Evolutionary conservation across 2,888 invertebrate genomes (phyloP), one percentile per base, ranked within the genome.

Genomic region (Cryptocheilus praepositus): DNA sequence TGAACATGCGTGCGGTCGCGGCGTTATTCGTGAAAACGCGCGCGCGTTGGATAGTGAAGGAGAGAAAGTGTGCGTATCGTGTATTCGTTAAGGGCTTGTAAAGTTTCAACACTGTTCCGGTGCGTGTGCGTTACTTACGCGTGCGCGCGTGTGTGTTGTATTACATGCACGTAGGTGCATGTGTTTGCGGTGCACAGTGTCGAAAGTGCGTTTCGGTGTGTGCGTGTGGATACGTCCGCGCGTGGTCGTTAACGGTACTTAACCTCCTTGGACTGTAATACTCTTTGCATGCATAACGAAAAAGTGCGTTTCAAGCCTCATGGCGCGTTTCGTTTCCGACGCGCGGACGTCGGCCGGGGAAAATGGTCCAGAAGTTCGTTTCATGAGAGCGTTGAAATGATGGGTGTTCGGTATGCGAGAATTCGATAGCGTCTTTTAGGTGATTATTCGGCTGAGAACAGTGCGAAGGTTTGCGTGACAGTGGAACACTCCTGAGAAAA

Each of bases 1-100:
- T 60, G 61, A 67, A 67, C 64, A 71, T 76, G 65, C 65, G 65
- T 49, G 59, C 56, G 28, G 51, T 22, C 52, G 61, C 46, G 64
- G 73, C 64, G 73, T 76, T 76, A 68, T 58, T 57, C 73, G 71
- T 61, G 36, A 63, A 71, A 69, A 71, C 74, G 68, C 61, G 71
- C 73, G 73, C 49, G 49, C 49, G 49, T 1, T 4, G 13, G 36
- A 36, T 11, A 18, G n/a, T 7, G 0, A 15, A 13, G 36, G 51
- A 65, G 36, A 22, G 49, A 51, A 43, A 45, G 7, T 5, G 18
- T 16, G 11, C 16, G 21, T 18, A 46, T 18, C 15, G 43, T n/a
- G 16, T 22, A n/a, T 36, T 36, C 36, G 25, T 18, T 25, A 45
- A 36, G 36, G 36, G 36, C 36, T 11, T 11, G 13, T 36, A 36